Conservation (phyloP, 1,140 invertebrate species). For the Drosophila cardini region DNA sequence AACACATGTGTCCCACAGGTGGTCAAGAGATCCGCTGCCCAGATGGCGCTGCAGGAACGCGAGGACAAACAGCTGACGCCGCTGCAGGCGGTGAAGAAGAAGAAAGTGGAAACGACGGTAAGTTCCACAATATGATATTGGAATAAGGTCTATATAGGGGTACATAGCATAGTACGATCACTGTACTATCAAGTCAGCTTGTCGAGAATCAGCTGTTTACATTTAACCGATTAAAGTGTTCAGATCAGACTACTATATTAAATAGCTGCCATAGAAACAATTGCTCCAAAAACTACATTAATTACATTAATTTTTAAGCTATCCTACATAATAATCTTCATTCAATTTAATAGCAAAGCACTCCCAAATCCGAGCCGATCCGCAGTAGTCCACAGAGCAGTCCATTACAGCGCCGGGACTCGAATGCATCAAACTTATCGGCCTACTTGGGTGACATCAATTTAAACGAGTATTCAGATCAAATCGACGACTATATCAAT, state of each 20-base stretch:
- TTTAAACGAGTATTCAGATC: not conserved
- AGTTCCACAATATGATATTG: constrained; percentile 14
- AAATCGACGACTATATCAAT: constrained; percentile 34
- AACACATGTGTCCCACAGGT: constrained; percentile 75
- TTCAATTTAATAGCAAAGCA: not conserved
- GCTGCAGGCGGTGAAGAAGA: constrained; percentile 42
- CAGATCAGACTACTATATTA: too few relatives aligned
- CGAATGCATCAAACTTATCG: constrained; percentile 31
- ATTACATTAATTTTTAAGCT: too few relatives aligned
- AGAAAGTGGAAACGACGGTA: constrained; percentile 36
- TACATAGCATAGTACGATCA: too few relatives aligned
- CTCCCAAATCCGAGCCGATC: not conserved
- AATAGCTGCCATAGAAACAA: too few relatives aligned
- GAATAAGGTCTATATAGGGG: too few relatives aligned
- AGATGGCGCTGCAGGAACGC: constrained; percentile 64
- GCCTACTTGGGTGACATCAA: constrained; percentile 2
- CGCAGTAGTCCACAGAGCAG: not conserved
- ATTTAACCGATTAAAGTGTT: too few relatives aligned
- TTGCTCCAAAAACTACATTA: too few relatives aligned
- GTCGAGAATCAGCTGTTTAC: too few relatives aligned
- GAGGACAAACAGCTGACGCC: constrained; percentile 72
- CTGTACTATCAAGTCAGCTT: too few relatives aligned
- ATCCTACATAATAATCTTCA: too few relatives aligned
- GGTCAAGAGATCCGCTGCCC: constrained; percentile 70
- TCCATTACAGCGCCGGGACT: constrained; percentile 31